phyloP scores from a whole-genome alignment of 2,888 invertebrate species.

The Lepidochrysops patricia region DNA sequence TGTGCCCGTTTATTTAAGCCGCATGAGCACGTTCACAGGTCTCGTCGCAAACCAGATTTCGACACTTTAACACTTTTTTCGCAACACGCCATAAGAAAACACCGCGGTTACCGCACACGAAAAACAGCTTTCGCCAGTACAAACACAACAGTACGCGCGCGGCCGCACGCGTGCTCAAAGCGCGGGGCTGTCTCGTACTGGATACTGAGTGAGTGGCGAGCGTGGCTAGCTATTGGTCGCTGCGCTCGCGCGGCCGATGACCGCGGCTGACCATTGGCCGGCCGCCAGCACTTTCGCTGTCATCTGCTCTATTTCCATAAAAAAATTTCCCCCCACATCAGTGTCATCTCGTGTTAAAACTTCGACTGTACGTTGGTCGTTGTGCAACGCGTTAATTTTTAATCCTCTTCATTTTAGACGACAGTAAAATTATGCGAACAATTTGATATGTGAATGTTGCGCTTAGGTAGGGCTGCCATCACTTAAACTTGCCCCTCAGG shows the following conservation, averaged over 20 bases:
- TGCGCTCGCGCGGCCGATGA: conserved; percentile 22
- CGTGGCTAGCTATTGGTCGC: not conserved
- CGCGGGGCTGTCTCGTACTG: not conserved
- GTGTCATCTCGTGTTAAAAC: not conserved
- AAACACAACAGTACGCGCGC: conserved; percentile 36
- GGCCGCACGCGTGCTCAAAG: conserved; percentile 34
- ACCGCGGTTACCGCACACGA: conserved; percentile 47
- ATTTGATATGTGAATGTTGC: too few species aligned
- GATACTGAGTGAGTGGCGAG: not conserved
- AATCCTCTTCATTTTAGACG: not conserved
- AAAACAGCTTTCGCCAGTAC: conserved; percentile 22
- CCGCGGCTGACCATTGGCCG: conserved; percentile 37
- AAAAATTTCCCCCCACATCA: conserved; percentile 1
- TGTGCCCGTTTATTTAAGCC: conserved; percentile 53
- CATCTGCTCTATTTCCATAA: conserved; percentile 35
- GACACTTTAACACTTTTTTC: conserved; percentile 68
- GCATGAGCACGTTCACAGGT: conserved; percentile 47
- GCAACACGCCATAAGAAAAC: conserved; percentile 59
- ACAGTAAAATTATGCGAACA: not conserved
- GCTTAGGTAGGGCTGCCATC: too few species aligned
- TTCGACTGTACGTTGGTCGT: conserved; percentile 2
- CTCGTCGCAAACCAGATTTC: conserved; percentile 66
- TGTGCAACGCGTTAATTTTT: not conserved
- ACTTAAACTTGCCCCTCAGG: too few species aligned
- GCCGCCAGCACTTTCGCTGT: conserved; percentile 51